phyloP scores from a whole-genome alignment of 1,140 invertebrate genomes.

The Drosophila navojoa region DNA sequence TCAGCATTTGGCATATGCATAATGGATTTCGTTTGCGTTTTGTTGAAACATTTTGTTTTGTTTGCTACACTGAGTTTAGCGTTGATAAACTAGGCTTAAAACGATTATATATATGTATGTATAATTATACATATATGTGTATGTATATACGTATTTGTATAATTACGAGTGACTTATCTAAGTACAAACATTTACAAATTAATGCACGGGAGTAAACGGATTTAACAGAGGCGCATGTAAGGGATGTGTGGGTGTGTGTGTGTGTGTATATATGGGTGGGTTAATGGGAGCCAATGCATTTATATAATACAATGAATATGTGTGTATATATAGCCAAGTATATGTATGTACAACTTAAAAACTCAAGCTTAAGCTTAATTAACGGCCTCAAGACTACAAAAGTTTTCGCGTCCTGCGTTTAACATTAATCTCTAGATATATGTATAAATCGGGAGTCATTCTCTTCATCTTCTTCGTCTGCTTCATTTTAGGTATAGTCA shows the following conservation, averaged over 20 bases:
- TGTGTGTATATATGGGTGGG: background rate
- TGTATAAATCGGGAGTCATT: constrained; percentile 1
- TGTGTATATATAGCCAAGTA: constrained; percentile 9
- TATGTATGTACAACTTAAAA: constrained; percentile 65
- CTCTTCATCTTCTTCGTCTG: background rate
- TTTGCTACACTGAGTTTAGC: background rate
- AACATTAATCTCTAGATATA: constrained; percentile 33
- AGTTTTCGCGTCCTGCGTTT: background rate
- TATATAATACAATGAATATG: constrained; percentile 18
- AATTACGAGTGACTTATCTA: constrained; percentile 5
- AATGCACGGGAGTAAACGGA: background rate
- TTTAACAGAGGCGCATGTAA: constrained; percentile 1
- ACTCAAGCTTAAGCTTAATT: constrained; percentile 36
- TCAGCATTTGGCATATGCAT: constrained; percentile 16
- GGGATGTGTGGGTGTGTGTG: constrained; percentile 1
- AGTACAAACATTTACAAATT: constrained; percentile 42
- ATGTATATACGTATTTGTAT: constrained; percentile 1
- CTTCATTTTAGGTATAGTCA: constrained; percentile 16
- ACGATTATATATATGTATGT: constrained; percentile 10
- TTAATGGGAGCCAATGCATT: background rate
- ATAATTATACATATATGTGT: constrained; percentile 17
- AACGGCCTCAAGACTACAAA: background rate
- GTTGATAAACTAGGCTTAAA: constrained; percentile 8
- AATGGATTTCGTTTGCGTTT: constrained; percentile 1
- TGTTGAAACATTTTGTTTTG: background rate